These are phyloP conservation scores for Platysternon megacephalum DNA, from an alignment of 2,113 vertebrate genomes.

Conservation along the genomic window DNA sequence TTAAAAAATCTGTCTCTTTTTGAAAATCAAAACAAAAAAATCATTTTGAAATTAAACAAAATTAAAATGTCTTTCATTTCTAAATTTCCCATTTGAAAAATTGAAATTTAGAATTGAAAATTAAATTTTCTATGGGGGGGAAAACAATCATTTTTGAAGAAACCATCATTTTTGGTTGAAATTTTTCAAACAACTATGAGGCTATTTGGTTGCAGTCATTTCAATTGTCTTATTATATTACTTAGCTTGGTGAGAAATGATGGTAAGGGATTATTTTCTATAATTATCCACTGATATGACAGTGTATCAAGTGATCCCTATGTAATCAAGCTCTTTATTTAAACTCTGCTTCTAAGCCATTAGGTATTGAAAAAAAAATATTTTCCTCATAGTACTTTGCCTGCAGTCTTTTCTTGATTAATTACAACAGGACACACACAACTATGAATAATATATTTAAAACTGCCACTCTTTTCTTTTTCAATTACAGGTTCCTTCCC, in stretches of 20 bases:
- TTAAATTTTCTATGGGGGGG: not conserved
- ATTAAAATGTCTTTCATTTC: not conserved
- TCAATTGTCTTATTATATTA: not conserved
- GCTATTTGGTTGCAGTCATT: not conserved
- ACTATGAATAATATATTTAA: not conserved
- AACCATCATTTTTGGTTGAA: not conserved
- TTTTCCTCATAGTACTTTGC: not conserved
- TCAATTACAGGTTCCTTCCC: not conserved
- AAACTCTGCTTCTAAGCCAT: not conserved
- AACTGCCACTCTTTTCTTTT: not conserved
- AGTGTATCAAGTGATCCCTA: not conserved
- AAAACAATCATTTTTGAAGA: not conserved
- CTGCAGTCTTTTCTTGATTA: not conserved
- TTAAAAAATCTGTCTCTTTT: too few relatives aligned
- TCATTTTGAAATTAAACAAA: not conserved
- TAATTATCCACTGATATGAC: constrained; percentile 17
- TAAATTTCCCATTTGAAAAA: not conserved
- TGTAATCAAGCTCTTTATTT: constrained; percentile 11
- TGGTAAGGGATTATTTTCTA: constrained; percentile 14
- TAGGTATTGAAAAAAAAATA: not conserved
- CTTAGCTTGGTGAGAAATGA: not conserved
- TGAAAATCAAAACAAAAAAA: not conserved
- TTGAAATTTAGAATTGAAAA: not conserved
- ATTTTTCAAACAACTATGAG: constrained; percentile 1
- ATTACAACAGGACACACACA: not conserved